Evolutionary conservation across 2,113 vertebrate genomes (phyloP), one percentile per base, ranked within the genome.

Genomic region (Uria lomvia): DNA sequence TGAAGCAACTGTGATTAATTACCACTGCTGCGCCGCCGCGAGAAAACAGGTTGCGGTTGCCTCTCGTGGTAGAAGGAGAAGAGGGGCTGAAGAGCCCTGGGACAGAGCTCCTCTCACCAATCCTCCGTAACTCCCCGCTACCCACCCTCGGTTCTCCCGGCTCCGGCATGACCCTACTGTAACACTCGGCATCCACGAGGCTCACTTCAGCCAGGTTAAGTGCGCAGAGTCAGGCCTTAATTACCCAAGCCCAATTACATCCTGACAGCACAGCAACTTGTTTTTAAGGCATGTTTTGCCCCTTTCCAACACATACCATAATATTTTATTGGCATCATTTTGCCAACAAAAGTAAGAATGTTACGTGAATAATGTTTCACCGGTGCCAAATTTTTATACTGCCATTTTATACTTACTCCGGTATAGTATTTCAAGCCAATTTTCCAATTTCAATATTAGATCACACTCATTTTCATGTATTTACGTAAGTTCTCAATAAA

Each of bases 401-500:
- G 42, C 45, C 55, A 14, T 74, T 92, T 90, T 89, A 40, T 81
- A 74, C 86, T 86, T 90, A 91, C 23, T 78, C 68, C 3, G 1
- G 11, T 45, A 65, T 52, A 53, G 11, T 65, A 86, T 66, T 93
- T 86, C 92, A 88, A 95, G 73, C 73, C 68, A 89, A 75, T 93
- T 95, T 90, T 74, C 52, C 75, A 63, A 74, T 88, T 88, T 86
- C 43, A 88, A 34, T 88, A 81, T 94, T 96, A 94, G 40, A 52
- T 91, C 95, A 94, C 20, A 8, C 60, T 88, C 19, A 75, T 90
- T 95, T 94, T 71, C 88, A 89, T 43, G 16, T 47, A 62, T 80
- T 93, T 86, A 63, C 2, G 1, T 63, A 93, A 63, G 78, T 59
- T 95, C 86, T 81, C 79, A 80, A 65, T 87, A 92, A 89, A 92